A percentile compares a stretch with the other conserved stretches of the same genome.
Conservation (phyloP, 2,797 vertebrate genomes). For the Spinibarbus caldwelli region DNA sequence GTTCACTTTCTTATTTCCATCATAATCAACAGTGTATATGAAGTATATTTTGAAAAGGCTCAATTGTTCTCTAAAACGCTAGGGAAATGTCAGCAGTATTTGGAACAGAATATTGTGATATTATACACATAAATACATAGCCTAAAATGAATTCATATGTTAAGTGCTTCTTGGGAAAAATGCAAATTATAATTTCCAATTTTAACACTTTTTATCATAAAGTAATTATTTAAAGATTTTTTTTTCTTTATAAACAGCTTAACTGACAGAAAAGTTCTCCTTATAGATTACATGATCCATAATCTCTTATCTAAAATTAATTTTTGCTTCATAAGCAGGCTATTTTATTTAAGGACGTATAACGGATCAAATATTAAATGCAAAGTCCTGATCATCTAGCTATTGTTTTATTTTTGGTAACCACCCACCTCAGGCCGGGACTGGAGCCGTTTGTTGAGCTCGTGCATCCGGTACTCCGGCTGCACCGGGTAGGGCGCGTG, state of each 20-base stretch:
- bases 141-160: neutral
- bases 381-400: neutral
- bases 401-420: conserved; percentile 5
- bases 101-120: neutral
- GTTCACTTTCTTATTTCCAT: neutral
- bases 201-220: neutral
- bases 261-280: neutral
- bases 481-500: conserved; percentile 98
- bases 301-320: neutral
- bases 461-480: conserved; percentile 99
- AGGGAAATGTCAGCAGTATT: neutral
- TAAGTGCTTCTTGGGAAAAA: neutral
- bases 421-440: conserved; percentile 94
- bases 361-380: neutral
- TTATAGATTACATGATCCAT: neutral
- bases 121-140: neutral
- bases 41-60: neutral
- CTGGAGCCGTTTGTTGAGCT: conserved; percentile 98
- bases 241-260: neutral
- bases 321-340: neutral
- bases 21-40: neutral
- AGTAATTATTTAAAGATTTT: neutral
- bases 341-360: neutral
- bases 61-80: neutral
- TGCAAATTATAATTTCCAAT: neutral